These are phyloP conservation scores for Sakesphorus luctuosus DNA, from an alignment of 2,113 vertebrate species.

Conservation along the genomic window DNA sequence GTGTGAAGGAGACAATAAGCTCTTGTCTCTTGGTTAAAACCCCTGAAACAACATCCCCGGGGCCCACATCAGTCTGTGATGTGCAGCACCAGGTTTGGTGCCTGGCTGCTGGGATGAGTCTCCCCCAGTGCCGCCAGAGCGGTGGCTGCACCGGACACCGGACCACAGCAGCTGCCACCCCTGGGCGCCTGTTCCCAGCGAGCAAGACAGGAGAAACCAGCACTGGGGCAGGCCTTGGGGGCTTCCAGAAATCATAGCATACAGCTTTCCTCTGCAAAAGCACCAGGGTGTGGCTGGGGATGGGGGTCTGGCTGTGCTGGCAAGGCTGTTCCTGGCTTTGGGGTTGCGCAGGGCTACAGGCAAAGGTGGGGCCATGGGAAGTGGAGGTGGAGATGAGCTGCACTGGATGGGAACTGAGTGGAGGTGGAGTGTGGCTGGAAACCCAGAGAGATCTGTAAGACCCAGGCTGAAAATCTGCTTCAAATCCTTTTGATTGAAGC, in stretches of 20 bases:
- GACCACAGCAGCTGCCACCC: accelerated
- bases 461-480: background rate
- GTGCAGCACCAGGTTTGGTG: background rate
- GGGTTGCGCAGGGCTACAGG: background rate
- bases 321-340: background rate
- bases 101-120: accelerated
- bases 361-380: accelerated
- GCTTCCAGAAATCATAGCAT: background rate
- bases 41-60: background rate
- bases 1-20: background rate
- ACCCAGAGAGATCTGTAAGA: background rate
- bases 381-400: background rate
- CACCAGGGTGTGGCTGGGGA: accelerated
- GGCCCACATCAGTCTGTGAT: accelerated
- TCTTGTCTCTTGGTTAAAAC: background rate
- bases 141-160: accelerated
- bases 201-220: background rate
- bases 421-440: background rate
- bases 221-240: accelerated
- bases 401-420: background rate
- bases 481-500: accelerated
- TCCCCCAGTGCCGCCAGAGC: background rate
- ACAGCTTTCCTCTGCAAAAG: background rate
- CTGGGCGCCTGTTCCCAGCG: background rate
- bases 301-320: accelerated